Evolutionary conservation across 2,113 vertebrate species (phyloP).

Genomic region (Epinephelus cyanopodus): DNA sequence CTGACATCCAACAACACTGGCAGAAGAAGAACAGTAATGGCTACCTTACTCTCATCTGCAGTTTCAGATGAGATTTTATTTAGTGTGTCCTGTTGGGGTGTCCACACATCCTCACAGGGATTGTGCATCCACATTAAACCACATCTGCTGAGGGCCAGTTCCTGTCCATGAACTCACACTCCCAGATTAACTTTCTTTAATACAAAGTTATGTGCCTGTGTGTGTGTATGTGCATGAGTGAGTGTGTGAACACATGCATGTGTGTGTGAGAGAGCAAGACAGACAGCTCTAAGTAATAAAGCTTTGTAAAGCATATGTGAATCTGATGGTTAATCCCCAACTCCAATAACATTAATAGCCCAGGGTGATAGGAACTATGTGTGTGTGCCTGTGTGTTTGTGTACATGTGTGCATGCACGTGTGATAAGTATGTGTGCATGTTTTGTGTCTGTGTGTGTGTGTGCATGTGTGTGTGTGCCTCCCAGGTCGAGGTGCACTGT

Average conservation of each 20-base stretch:
- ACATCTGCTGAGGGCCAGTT: background rate
- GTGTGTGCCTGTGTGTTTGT: constrained; percentile 35
- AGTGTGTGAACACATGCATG: background rate
- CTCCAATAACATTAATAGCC: constrained; percentile 82
- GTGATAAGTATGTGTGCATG: constrained; percentile 54
- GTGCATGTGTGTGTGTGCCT: constrained; percentile 52
- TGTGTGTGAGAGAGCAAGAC: constrained; percentile 44
- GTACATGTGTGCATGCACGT: constrained; percentile 27
- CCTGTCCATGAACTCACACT: background rate
- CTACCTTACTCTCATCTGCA: background rate
- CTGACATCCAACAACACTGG: constrained; percentile 5
- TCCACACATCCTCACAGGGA: background rate
- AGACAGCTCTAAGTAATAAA: constrained; percentile 67
- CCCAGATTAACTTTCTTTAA: constrained; percentile 41
- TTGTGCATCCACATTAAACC: constrained; percentile 2
- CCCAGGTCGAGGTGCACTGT: constrained; percentile 81
- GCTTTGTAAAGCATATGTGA: constrained; percentile 84
- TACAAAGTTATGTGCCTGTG: constrained; percentile 35
- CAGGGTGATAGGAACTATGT: constrained; percentile 66
- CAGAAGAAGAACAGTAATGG: background rate
- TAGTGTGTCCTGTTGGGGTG: background rate
- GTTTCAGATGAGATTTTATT: background rate
- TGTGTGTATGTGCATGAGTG: constrained; percentile 33
- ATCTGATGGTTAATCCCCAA: constrained; percentile 80
- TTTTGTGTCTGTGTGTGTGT: constrained; percentile 36